Evolutionary conservation across 2,113 vertebrate species (phyloP), one percentile per base, ranked within the genome.

Genomic region (Bubalus kerabau): DNA sequence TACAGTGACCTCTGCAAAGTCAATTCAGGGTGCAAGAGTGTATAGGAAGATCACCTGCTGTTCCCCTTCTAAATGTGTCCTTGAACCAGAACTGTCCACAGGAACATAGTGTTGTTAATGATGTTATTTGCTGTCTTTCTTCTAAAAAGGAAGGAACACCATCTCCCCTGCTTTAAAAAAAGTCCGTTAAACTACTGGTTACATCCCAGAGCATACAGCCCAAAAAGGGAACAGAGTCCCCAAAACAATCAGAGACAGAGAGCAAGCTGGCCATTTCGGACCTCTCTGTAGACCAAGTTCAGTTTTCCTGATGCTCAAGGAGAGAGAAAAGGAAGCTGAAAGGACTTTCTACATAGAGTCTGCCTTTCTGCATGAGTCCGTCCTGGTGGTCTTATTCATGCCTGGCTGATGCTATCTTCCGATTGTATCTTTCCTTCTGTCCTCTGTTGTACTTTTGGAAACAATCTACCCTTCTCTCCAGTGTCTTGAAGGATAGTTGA

Each of bases 91-190:
- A 85, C 43, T 93, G 24, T 76, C n/a, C 28, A 82, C n/a, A 56
- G 81, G 71, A 74, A 62, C n/a, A 40, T 11, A 32, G 43, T 60
- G 12, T 71, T 57, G 59, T n/a, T 46, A 88, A 84, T 57, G 7
- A 19, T 74, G 10, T 30, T 81, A n/a, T 85, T 90, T 60, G 19
- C 43, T 87, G 16, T 32, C 92, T 81, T 82, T 76, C 24, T 76
- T 94, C 87, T 56, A 28, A 90, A 95, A 97, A 87, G 40, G 24
- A 87, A 91, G 32, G 28, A 80, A 81, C 16, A 2, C 26, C 16
- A 81, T 83, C 50, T 64, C 32, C 46, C 46, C 43, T 50, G 32
- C 1, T 26, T 32, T 13, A 14, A 21, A 23, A 26, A 32, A 71
- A 8, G 23, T 8, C 12, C 12, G 43, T 64, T 76, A 91, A 91